Percentiles rank a stretch among this genome's conserved stretches.
Conservation (phyloP, 2,797 vertebrate genomes). For the Psittacula derbiana region DNA sequence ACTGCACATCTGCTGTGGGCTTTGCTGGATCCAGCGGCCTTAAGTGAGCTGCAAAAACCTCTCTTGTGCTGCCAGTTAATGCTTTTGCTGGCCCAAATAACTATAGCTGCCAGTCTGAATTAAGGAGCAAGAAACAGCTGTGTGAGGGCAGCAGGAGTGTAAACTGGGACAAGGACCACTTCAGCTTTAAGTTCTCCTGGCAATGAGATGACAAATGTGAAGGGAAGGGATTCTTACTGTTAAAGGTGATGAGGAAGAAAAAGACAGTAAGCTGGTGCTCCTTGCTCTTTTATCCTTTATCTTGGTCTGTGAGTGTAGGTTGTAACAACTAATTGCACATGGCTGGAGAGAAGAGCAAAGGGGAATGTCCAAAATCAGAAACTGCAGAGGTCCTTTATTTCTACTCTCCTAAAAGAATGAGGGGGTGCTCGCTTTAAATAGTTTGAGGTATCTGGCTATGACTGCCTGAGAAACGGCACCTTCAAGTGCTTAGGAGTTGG, state of each 20-base stretch:
- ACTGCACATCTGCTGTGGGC: not conserved
- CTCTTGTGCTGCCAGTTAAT: not conserved
- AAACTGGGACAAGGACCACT: not conserved
- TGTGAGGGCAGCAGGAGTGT: not conserved
- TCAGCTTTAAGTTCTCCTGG: not conserved
- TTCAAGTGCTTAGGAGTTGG: accelerated
- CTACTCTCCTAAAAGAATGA: not conserved
- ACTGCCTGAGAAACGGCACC: not conserved
- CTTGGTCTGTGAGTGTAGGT: not conserved
- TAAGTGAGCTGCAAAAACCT: not conserved
- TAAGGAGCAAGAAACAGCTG: not conserved
- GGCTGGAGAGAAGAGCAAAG: not conserved
- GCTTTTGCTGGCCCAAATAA: not conserved
- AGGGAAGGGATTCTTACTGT: not conserved
- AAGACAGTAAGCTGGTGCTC: not conserved
- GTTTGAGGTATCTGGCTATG: not conserved
- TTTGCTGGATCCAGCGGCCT: not conserved
- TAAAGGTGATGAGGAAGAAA: not conserved
- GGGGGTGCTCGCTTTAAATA: not conserved
- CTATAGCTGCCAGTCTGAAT: not conserved
- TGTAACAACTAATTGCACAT: accelerated
- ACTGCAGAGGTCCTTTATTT: not conserved
- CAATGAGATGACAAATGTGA: not conserved
- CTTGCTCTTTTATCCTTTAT: not conserved
- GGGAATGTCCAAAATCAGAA: not conserved